Conservation (phyloP, 2,888 invertebrate genomes). For the Pseudococcus viburni region DNA sequence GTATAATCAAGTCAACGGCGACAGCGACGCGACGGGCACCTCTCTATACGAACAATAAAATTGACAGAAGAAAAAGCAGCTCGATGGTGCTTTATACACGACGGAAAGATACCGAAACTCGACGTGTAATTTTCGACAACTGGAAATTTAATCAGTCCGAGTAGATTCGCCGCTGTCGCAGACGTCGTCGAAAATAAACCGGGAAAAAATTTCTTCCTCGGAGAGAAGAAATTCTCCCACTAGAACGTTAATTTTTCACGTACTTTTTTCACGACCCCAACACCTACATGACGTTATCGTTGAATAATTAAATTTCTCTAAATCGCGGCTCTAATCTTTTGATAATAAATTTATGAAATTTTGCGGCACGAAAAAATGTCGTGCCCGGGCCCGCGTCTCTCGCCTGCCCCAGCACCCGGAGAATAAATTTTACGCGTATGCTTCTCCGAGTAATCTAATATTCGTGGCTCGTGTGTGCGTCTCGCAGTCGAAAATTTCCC, state of each 20-base stretch:
- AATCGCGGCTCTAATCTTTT: conserved; percentile 5
- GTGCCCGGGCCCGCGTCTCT: background rate
- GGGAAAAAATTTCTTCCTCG: background rate
- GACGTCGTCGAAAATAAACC: background rate
- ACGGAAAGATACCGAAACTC: background rate
- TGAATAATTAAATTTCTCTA: conserved; percentile 23
- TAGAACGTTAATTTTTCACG: conserved; percentile 16
- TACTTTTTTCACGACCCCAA: background rate
- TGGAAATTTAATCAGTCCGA: background rate
- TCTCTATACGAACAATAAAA: background rate
- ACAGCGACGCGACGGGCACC: background rate
- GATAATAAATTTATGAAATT: conserved; percentile 19
- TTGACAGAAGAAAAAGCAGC: background rate
- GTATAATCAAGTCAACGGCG: background rate
- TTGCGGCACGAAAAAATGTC: conserved; percentile 16
- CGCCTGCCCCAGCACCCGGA: too few species aligned
- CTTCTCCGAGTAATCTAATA: background rate
- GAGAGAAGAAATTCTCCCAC: background rate
- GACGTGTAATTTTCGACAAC: conserved; percentile 1
- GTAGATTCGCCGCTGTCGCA: background rate
- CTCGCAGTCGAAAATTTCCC: background rate
- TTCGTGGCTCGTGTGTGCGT: background rate
- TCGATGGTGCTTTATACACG: background rate
- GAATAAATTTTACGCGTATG: background rate
- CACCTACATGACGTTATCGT: conserved; percentile 39